Evolutionary conservation across 2,888 invertebrate species (phyloP).

Genomic region (Emmelina monodactyla): DNA sequence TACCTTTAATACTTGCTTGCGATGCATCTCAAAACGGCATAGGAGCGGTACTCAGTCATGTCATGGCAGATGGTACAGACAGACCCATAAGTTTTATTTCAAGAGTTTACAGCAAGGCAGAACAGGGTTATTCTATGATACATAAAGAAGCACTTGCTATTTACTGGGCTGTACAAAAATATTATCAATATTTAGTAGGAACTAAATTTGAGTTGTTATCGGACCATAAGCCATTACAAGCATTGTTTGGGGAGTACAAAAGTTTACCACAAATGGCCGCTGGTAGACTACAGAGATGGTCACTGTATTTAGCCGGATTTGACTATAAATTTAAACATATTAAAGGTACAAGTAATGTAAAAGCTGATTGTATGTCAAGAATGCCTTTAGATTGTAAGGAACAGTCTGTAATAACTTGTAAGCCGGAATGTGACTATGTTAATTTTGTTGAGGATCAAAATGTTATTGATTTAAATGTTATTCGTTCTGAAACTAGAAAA

Average conservation of each 20-base stretch:
- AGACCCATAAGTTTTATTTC: slow-evolving; percentile 24
- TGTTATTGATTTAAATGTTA: slow-evolving; percentile 8
- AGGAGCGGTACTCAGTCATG: slow-evolving; percentile 18
- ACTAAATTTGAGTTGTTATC: slow-evolving; percentile 21
- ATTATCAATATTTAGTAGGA: slow-evolving; percentile 28
- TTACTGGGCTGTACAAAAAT: slow-evolving; percentile 24
- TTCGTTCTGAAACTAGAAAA: slow-evolving; percentile 10
- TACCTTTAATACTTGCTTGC: slow-evolving; percentile 19
- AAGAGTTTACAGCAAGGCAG: slow-evolving; percentile 20
- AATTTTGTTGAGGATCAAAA: slow-evolving; percentile 10
- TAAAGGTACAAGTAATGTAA: slow-evolving; percentile 7
- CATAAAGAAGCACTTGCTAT: slow-evolving; percentile 27
- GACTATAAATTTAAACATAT: slow-evolving; percentile 9
- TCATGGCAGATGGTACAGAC: slow-evolving; percentile 19
- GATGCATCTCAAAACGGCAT: slow-evolving; percentile 22
- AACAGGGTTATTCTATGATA: slow-evolving; percentile 25
- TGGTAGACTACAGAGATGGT: slow-evolving; percentile 24
- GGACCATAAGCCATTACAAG: slow-evolving; percentile 26
- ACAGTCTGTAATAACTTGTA: not conserved
- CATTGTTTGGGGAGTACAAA: slow-evolving; percentile 22
- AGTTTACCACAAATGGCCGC: slow-evolving; percentile 25
- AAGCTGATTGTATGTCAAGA: slow-evolving; percentile 11
- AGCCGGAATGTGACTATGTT: slow-evolving; percentile 8
- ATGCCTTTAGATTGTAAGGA: slow-evolving; percentile 3
- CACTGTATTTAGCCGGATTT: slow-evolving; percentile 10